Conservation (phyloP, 2,113 vertebrate genomes). For the Dipodomys spectabilis region DNA sequence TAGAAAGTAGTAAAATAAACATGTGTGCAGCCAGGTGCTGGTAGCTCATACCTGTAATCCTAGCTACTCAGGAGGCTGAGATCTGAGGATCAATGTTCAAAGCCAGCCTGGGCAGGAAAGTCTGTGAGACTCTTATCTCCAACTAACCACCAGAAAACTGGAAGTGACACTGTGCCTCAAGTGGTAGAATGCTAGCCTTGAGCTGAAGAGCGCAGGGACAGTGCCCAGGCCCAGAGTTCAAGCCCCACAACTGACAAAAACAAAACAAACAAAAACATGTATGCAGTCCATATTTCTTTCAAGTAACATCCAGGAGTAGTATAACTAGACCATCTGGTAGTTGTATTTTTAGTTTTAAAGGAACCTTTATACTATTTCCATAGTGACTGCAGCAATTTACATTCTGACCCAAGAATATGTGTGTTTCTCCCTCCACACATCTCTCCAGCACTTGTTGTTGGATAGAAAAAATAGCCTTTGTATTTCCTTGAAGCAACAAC, state of each 20-base stretch:
- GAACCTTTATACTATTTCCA: background rate
- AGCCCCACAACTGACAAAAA: too few species aligned
- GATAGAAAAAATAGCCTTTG: background rate
- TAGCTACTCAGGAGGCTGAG: too few species aligned
- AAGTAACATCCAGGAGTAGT: background rate
- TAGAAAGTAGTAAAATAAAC: background rate
- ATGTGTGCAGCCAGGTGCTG: background rate
- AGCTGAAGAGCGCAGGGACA: too few species aligned
- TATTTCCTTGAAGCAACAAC: background rate
- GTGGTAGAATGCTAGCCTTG: too few species aligned
- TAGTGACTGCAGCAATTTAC: background rate
- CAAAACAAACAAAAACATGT: too few species aligned
- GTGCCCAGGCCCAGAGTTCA: too few species aligned
- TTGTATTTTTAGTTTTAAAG: background rate
- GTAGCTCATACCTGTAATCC: too few species aligned
- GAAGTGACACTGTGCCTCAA: too few species aligned
- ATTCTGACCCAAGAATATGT: background rate
- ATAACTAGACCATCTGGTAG: background rate
- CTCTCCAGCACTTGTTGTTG: background rate
- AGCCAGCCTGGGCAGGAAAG: too few species aligned
- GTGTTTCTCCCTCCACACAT: background rate
- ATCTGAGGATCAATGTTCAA: too few species aligned
- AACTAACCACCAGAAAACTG: too few species aligned
- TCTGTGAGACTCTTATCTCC: too few species aligned
- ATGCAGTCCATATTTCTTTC: rapidly evolving